Evolutionary conservation across 53 echinoderm and acorn worm genomes (phyloP), one percentile per base, ranked within the genome.

Genomic region (Arbacia lixula): DNA sequence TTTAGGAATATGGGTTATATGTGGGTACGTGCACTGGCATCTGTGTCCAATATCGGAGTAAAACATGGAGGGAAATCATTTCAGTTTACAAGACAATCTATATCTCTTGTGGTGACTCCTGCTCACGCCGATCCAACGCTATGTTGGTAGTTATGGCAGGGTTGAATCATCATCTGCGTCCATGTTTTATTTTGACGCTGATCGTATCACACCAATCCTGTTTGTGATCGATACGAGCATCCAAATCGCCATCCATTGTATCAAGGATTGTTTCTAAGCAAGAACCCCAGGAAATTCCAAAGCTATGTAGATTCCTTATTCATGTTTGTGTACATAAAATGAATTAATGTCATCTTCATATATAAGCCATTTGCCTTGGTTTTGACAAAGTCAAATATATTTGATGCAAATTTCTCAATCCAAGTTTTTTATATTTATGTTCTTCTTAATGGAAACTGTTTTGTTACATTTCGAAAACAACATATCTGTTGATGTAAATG

Each of bases 401-500:
- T 1, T 0, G 28, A 69, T 43, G 69, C 66, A 69, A 69, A 25
- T 43, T 42, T 27, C 62, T 41, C 25, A 43, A 69, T 69, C 69
- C 69, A 69, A 69, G 6, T 69, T 42, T 69, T 67, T 69, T 41
- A 20, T 66, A 66, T 34, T 36, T 36, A 36, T 33, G 37, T 66
- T 37, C 66, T 37, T 6, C 38, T n/a, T 38, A 66, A 20, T 6
- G n/a, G 33, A 56, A 36, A 64, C 8, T 66, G 12, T 37, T 66
- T 66, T 66, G 66, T 66, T 20, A 69, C 28, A 41, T 40, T 42
- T 42, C 26, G 43, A 14, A 46, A 46, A 46, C 14, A 46, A 46
- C 49, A 14, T 46, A 46, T 10, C 8, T 10, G 49, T 46, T 46
- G 8, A 10, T 46, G 8, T 46, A n/a, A n/a, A n/a, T n/a, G n/a